phyloP scores from a whole-genome alignment of 2,888 invertebrate genomes.

The Polylopha cassiicola region DNA sequence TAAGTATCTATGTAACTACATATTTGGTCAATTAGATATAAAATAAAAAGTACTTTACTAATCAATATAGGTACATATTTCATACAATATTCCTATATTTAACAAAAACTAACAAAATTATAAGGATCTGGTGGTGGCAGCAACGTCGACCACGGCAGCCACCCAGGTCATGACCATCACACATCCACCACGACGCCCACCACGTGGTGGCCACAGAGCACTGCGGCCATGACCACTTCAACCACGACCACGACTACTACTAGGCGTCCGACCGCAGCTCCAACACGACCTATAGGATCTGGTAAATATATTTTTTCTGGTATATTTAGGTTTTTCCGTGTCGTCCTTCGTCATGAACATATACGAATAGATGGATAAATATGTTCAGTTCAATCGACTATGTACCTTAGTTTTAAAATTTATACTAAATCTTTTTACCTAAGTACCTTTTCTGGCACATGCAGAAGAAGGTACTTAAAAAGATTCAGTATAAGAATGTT shows the following conservation, averaged over 20 bases:
- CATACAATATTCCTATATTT: constrained; percentile 25
- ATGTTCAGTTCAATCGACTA: too few relatives aligned
- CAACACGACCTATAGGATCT: constrained; percentile 27
- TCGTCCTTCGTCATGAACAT: not conserved
- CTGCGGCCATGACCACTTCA: constrained; percentile 48
- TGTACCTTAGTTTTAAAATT: too few relatives aligned
- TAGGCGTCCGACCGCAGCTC: constrained; percentile 27
- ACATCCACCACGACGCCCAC: constrained; percentile 49
- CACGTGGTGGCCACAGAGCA: constrained; percentile 66
- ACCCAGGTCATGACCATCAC: constrained; percentile 45
- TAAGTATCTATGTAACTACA: too few relatives aligned
- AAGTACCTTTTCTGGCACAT: too few relatives aligned
- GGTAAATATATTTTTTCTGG: constrained; percentile 32
- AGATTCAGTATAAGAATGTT: too few relatives aligned
- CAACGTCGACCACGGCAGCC: constrained; percentile 43
- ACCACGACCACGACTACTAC: constrained; percentile 37
- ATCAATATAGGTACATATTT: too few relatives aligned
- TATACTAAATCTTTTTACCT: too few relatives aligned
- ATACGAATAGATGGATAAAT: not conserved
- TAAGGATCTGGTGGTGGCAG: constrained; percentile 44
- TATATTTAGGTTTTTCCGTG: not conserved
- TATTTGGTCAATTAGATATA: too few relatives aligned
- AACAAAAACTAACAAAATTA: not conserved
- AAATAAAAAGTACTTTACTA: too few relatives aligned
- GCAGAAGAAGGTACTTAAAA: too few relatives aligned